Conservation (phyloP, 2,797 vertebrate genomes). For the Esox masquinongy region DNA sequence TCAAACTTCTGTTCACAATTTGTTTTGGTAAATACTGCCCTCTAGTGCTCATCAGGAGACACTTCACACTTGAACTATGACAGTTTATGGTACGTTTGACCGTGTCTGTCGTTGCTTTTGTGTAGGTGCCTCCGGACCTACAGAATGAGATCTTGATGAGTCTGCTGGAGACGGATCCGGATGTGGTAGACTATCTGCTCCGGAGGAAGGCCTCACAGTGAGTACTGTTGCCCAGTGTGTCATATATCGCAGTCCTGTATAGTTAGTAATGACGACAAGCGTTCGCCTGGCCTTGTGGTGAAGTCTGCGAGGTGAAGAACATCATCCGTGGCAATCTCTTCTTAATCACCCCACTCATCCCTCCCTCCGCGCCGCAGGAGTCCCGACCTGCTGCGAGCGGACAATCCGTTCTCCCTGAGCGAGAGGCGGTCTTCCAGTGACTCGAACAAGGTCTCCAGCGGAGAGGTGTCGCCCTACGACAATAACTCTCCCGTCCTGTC, state of each 20-base stretch:
- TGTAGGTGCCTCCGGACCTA: conserved; percentile 89
- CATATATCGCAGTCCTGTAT: background rate
- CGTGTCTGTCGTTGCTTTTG: background rate
- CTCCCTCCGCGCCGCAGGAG: conserved; percentile 72
- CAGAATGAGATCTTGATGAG: conserved; percentile 96
- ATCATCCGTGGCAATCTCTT: background rate
- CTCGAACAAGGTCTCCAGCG: conserved; percentile 93
- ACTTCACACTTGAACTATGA: background rate
- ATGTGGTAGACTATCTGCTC: conserved; percentile 93
- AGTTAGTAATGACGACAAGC: background rate
- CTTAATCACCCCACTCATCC: background rate
- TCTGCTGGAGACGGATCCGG: conserved; percentile 90
- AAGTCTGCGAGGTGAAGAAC: background rate
- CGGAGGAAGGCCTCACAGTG: conserved; percentile 93
- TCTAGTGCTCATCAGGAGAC: background rate
- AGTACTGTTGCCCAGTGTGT: conserved; percentile 52
- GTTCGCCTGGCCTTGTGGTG: background rate
- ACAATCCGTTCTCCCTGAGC: conserved; percentile 80
- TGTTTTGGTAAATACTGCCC: background rate
- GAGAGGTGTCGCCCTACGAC: conserved; percentile 95
- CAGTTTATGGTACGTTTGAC: background rate
- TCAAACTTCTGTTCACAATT: background rate
- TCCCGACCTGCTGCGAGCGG: conserved; percentile 82
- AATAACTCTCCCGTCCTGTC: conserved; percentile 94
- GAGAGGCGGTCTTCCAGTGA: conserved; percentile 91